Conservation (phyloP, 2,888 invertebrate genomes). For the Cyrtodaria siliqua region DNA sequence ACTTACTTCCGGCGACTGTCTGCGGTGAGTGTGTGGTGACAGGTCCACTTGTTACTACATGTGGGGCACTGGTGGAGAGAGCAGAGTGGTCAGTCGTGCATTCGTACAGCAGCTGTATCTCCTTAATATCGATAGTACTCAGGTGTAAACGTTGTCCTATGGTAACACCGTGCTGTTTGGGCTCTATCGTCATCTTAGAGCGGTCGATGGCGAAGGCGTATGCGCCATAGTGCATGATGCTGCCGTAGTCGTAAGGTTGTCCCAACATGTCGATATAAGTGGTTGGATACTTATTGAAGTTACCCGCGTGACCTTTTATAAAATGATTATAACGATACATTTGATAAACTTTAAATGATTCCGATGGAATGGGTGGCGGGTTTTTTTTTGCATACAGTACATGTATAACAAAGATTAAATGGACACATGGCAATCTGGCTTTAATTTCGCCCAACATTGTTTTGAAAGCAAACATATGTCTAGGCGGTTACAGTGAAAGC, state of each 20-base stretch:
- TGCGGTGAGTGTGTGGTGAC: slow-evolving; percentile 31
- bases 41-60: slow-evolving; percentile 44
- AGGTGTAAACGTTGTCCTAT: slow-evolving; percentile 88
- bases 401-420: too few relatives aligned
- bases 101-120: slow-evolving; percentile 85
- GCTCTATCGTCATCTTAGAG: slow-evolving; percentile 87
- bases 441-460: too few relatives aligned
- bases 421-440: too few relatives aligned
- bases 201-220: slow-evolving; percentile 87
- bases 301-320: slow-evolving; percentile 68
- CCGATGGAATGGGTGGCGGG: too few relatives aligned
- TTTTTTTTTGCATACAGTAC: too few relatives aligned
- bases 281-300: slow-evolving; percentile 70
- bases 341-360: too few relatives aligned
- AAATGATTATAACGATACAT: too few relatives aligned
- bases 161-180: slow-evolving; percentile 86
- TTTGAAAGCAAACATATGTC: too few relatives aligned
- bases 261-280: slow-evolving; percentile 68
- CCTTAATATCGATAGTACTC: slow-evolving; percentile 84
- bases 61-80: slow-evolving; percentile 23
- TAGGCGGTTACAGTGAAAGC: too few relatives aligned
- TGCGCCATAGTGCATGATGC: slow-evolving; percentile 92
- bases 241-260: slow-evolving; percentile 91
- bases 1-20: slow-evolving; percentile 24
- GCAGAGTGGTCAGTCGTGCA: slow-evolving; percentile 70